A percentile compares a stretch with the other conserved stretches of the same genome.
Evolutionary conservation across 1,140 invertebrate genomes (phyloP).

Genomic region (Melitaea cinxia): DNA sequence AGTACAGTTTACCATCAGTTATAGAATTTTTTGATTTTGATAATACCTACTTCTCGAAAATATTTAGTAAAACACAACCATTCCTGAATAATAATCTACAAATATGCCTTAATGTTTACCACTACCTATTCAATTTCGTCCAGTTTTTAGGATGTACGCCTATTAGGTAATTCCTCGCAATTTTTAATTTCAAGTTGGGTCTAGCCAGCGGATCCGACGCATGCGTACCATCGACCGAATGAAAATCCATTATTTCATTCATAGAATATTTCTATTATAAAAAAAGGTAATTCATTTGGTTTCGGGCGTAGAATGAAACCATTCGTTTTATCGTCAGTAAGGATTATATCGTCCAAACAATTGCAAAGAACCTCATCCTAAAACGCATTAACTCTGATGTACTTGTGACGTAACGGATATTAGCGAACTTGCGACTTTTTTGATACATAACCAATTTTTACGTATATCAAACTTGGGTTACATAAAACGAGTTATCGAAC

Average conservation of each 20-base stretch:
- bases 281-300: not conserved
- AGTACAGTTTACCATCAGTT: no score
- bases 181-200: slow-evolving; percentile 5
- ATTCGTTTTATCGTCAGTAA: not conserved
- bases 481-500: slow-evolving; percentile 4
- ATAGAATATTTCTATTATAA: slow-evolving; percentile 10
- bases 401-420: slow-evolving; percentile 31
- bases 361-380: not conserved
- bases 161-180: not conserved
- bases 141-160: no score
- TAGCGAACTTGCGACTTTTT: slow-evolving; percentile 6
- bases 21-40: no score
- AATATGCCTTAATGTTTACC: no score
- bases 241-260: slow-evolving; percentile 37
- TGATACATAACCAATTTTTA: not conserved
- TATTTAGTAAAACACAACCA: no score
- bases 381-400: slow-evolving; percentile 10
- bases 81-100: no score
- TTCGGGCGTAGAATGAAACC: not conserved
- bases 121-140: no score
- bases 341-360: not conserved
- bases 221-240: slow-evolving; percentile 17
- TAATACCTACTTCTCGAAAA: no score
- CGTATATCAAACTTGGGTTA: slow-evolving; percentile 2
- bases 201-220: slow-evolving; percentile 17